Percentiles rank a stretch among this genome's conserved stretches.
Conservation (phyloP, 2,888 invertebrate genomes). For the Drosophila nr. perissopoda region DNA sequence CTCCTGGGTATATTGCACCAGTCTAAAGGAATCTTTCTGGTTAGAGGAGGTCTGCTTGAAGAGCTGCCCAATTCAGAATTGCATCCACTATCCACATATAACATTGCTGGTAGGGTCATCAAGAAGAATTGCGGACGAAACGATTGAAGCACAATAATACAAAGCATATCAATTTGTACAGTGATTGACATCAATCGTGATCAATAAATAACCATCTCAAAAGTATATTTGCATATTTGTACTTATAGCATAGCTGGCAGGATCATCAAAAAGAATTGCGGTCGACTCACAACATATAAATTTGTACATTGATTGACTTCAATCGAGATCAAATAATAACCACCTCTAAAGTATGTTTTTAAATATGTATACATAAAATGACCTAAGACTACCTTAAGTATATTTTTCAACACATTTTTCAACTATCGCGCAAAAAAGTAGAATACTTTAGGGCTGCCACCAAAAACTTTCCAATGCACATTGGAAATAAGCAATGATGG, state of each 20-base stretch:
- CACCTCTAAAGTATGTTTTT: not conserved
- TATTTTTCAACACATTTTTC: not conserved
- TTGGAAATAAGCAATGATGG: not conserved
- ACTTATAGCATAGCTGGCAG: conserved; percentile 57
- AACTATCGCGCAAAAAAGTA: not conserved
- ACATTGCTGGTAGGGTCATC: conserved; percentile 48
- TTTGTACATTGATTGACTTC: too few species aligned
- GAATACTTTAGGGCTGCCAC: conserved; percentile 26
- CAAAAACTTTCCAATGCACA: not conserved
- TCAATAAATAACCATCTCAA: not conserved
- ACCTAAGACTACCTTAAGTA: not conserved
- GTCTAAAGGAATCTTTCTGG: conserved; percentile 47
- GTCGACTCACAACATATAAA: conserved; percentile 8
- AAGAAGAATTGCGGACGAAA: conserved; percentile 55
- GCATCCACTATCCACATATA: conserved; percentile 57
- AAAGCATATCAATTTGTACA: not conserved
- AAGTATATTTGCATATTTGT: not conserved
- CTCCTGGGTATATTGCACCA: conserved; percentile 56
- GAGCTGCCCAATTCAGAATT: conserved; percentile 41
- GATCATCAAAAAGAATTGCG: conserved; percentile 56
- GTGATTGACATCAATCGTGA: not conserved
- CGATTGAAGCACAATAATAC: conserved; percentile 34
- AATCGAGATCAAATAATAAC: not conserved
- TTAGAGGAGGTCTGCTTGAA: conserved; percentile 63
- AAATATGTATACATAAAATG: not conserved